Base-by-base conservation (phyloP, 92 coral and sea anemone genomes). In the Zoanthus sociatus region DNA sequence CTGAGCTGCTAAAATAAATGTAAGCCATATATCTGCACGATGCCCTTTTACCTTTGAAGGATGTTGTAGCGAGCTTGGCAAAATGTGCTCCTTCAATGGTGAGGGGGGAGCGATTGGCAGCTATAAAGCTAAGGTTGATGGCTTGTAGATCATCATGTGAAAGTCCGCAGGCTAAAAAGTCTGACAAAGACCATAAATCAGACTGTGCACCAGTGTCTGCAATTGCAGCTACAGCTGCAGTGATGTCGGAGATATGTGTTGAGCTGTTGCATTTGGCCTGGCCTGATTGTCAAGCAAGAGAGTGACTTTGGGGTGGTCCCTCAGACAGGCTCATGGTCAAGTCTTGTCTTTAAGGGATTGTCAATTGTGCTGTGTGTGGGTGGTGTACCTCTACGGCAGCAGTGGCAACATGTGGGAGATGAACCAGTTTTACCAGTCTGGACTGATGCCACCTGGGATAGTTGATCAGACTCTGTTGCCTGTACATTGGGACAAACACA, bases 51-150 rank as follows among this genome's bases (percentile, higher is more conserved):
- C 88, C 84, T 5, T 16, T 61, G 16, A 9, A 63, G 18, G 76
- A 33, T 0, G 31, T 8, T 42, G 84, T 48, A 8, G 89, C 42
- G 76, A 86, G 20, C 58, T 63, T 9, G 14, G 89, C 89, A 21
- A 86, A 86, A 77, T 76, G 77, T 17, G 89, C 89, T 11, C 89
- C 84, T 18, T 42, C 84, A 12, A 86, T 86, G 0, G 64, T 11
- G 4, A 76, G 76, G 70, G 89, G 84, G 11, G 89, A 86, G 66
- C 77, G 89, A 48, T 86, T 75, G 55, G 83, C 76, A 54, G 89
- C 89, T 10, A 82, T 54, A 10, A 86, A 82, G 45, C 75, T 74
- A 8, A 86, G 89, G 14, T 15, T 26, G 46, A 75, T 73, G 1
- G 89, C 75, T 6, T 16, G 4, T 3, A 86, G 83, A 4, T 86